Base-by-base conservation (phyloP, 2,888 invertebrate species). In the Omphaloscelis lunosa region DNA sequence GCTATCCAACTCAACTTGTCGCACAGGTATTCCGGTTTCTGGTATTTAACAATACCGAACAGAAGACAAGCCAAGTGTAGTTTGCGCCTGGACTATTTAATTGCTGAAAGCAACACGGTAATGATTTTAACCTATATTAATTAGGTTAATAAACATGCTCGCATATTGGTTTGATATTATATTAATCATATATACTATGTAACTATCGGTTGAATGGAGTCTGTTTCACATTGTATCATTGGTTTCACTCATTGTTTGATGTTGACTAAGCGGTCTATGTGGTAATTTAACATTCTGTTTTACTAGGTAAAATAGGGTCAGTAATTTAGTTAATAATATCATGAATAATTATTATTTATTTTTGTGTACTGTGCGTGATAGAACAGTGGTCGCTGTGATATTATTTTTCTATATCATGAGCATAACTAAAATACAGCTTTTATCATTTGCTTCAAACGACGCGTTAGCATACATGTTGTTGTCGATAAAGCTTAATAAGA, bases 171-270 rank as follows among this genome's bases (percentile, higher is more conserved):
- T 59, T 53, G 23, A 72, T 73, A 80, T 67, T 48, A 41, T 53
- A 78, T 78, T 71, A 70, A 79, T 79, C 27, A 34, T 66, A 34
- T 70, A 61, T 27, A 56, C 41, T 3, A 51, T 84, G 23, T n/a
- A 62, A 58, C 45, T 56, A 17, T 15, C 34, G 8, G 20, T n/a
- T 80, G 59, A 74, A 84, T 80, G n/a, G 65, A 80, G 15, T 62
- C 34, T 29, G 61, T 74, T 82, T 58, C 12, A 53, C 56, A 80
- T 69, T 69, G 59, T 84, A 53, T 56, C 53, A 74, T 59, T 73
- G 73, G 80, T 80, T 80, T 61, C 27, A 62, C 8, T 66, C 27
- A 81, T 80, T 80, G 81, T 84, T 48, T 39, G 34, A 61, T 84
- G 39, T 80, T 80, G 34, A 80, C 74, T 66, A 62, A 66, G 51